Percentiles rank a stretch among this genome's conserved stretches.
Evolutionary conservation across 1,140 invertebrate genomes (phyloP).

Genomic region (Globodera rostochiensis): DNA sequence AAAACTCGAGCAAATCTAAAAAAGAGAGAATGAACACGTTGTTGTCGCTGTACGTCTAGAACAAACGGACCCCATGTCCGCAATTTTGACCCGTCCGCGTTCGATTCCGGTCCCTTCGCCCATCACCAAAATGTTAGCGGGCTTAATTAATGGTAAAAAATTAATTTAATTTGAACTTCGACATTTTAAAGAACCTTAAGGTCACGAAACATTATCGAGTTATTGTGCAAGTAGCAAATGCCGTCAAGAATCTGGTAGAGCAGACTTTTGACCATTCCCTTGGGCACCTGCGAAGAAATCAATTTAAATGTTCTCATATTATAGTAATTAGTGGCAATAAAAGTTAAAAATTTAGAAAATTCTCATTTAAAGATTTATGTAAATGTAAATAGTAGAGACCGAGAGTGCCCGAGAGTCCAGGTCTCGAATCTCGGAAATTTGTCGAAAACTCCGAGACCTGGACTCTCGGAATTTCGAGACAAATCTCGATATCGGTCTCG

Average conservation of each 20-base stretch:
- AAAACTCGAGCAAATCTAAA: conserved; percentile 88
- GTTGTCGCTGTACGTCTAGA: neutral
- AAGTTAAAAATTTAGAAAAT: no score
- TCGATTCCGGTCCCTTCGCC: conserved; percentile 82
- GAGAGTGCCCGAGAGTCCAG: no score
- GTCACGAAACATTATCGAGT: conserved; percentile 98
- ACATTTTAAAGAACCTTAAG: conserved; percentile 73
- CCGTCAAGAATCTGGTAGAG: conserved; percentile 98
- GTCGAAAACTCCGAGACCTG: no score
- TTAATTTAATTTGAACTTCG: neutral
- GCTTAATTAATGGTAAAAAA: neutral
- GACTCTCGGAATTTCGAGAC: no score
- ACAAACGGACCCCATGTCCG: conserved; percentile 83
- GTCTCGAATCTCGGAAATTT: no score
- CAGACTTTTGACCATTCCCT: conserved; percentile 95
- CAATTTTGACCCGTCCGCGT: conserved; percentile 75
- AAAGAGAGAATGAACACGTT: no score
- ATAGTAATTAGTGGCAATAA: no score
- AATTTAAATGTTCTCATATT: no score
- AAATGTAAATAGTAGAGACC: no score
- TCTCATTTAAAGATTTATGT: neutral
- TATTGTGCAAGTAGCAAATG: conserved; percentile 98
- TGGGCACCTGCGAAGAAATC: conserved; percentile 74
- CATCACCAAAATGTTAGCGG: conserved; percentile 99
- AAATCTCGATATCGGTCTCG: no score